These are phyloP conservation scores for Solea senegalensis DNA, from an alignment of 2,113 vertebrate genomes.

Conservation along the genomic window DNA sequence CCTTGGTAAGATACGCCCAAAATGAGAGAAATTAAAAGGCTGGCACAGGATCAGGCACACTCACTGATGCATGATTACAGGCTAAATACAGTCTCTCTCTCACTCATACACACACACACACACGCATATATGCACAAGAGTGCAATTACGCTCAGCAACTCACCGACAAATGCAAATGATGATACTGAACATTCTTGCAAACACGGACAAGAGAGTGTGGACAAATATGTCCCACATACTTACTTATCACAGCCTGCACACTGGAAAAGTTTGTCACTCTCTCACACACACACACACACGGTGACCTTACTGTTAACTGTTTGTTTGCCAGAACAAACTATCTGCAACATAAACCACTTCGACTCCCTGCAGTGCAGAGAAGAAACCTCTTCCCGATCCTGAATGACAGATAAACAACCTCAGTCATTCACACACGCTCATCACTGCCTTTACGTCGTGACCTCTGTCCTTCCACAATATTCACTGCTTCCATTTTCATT, in stretches of 20 bases:
- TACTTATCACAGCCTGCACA: conserved; percentile 10
- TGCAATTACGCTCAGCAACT: conserved; percentile 30
- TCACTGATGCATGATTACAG: conserved; percentile 66
- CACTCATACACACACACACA: conserved; percentile 13
- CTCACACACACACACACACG: conserved; percentile 25
- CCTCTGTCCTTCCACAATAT: conserved; percentile 20
- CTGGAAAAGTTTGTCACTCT: conserved; percentile 35
- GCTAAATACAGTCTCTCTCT: conserved; percentile 50
- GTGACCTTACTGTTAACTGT: conserved; percentile 61
- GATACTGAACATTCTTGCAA: conserved; percentile 22
- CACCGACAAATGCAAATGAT: conserved; percentile 34
- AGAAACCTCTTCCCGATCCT: conserved; percentile 36
- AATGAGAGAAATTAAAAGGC: conserved; percentile 67
- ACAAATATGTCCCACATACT: not conserved
- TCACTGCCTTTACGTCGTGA: conserved; percentile 20
- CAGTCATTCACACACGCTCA: conserved; percentile 26
- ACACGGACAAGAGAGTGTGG: conserved; percentile 10
- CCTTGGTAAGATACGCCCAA: conserved; percentile 55
- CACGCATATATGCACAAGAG: conserved; percentile 21
- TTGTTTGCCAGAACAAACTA: conserved; percentile 25
- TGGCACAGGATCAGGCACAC: conserved; percentile 52
- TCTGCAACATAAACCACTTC: conserved; percentile 21
- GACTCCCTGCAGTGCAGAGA: conserved; percentile 39
- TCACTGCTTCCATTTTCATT: conserved; percentile 19
- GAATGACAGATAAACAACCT: conserved; percentile 39